Base-by-base conservation (phyloP, 2,113 vertebrate species). In the Lichenostomus cassidix region DNA sequence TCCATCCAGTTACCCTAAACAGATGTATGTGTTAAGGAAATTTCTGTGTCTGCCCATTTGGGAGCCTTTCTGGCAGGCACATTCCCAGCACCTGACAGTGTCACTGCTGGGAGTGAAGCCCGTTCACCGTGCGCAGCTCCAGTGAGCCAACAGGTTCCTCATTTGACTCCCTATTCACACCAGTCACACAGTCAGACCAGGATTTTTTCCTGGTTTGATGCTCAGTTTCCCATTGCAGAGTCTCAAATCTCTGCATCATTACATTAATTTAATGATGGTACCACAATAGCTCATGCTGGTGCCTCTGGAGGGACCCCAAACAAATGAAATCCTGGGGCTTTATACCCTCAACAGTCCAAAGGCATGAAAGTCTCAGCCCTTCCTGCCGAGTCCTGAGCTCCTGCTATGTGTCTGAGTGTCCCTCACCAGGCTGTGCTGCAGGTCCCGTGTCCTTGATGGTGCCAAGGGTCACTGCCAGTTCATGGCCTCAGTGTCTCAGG, bases 321-420 rank as follows among this genome's bases (percentile, higher is more conserved):
- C 10, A 65, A 33, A 78, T 15, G 12, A 55, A 78, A 39, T 55
- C 28, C 24, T 53, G n/a, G 23, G 15, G 1, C 0, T 53, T 70
- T 29, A 39, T 20, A 28, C 7, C 12, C 35, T 65, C 1, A 1
- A 1, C 12, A 41, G 15, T 41, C 24, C 42, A 65, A 58, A 65
- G 2, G 1, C 0, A 0, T 16, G 16, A 16, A 85, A 35, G 12
- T 24, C 15, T 49, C 2, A 0, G 12, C 10, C 41, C 12, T 29
- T 41, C 8, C 23, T 62, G 23, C n/a, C 31, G 23, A 53, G 55
- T 46, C 15, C 22, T 62, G 3, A 10, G 27, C 23, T 69, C 23
- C 64, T 78, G n/a, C 15, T 28, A 7, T 17, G 16, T 28, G 10
- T 17, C 20, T 31, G 20, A 15, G 20, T 16, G 11, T 42, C 9